Evolutionary conservation across 1,140 invertebrate genomes (phyloP).

Genomic region (Drosophila persimilis): DNA sequence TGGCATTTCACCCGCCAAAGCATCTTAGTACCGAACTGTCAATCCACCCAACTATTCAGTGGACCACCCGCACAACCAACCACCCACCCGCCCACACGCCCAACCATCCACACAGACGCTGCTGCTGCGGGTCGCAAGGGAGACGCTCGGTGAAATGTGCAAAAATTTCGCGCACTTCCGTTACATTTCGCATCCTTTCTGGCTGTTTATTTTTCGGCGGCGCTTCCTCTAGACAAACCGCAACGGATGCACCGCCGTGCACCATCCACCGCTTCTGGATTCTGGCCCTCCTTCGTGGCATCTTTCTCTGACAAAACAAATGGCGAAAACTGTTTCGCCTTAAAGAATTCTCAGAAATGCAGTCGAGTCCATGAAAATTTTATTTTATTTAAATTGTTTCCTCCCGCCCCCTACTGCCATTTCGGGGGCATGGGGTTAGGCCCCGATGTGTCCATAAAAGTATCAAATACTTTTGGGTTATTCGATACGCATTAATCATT

Average conservation of each 20-base stretch:
- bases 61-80: not conserved
- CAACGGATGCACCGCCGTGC: conserved; percentile 60
- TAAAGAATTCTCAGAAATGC: conserved; percentile 20
- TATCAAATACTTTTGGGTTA: too few relatives aligned
- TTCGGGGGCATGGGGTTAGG: conserved; percentile 25
- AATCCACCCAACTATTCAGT: conserved; percentile 7
- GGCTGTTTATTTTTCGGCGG: conserved; percentile 66
- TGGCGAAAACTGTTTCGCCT: conserved; percentile 45
- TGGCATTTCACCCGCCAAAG: conserved; percentile 24
- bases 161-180: conserved; percentile 75
- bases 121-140: not conserved
- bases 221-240: conserved; percentile 71
- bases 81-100: not conserved
- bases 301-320: conserved; percentile 52
- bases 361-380: conserved; percentile 57
- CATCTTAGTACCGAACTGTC: conserved; percentile 14
- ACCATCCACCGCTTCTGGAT: conserved; percentile 13
- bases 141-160: conserved; percentile 57
- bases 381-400: conserved; percentile 50
- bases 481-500: too few relatives aligned
- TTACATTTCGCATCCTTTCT: conserved; percentile 74
- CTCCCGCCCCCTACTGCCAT: conserved; percentile 2
- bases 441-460: conserved; percentile 11
- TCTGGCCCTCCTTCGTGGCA: conserved; percentile 3
- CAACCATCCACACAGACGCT: conserved; percentile 3